A percentile compares a stretch with the other conserved stretches of the same genome.
phyloP scores from a whole-genome alignment of 1,140 invertebrate species.

The Drosophila yakuba region DNA sequence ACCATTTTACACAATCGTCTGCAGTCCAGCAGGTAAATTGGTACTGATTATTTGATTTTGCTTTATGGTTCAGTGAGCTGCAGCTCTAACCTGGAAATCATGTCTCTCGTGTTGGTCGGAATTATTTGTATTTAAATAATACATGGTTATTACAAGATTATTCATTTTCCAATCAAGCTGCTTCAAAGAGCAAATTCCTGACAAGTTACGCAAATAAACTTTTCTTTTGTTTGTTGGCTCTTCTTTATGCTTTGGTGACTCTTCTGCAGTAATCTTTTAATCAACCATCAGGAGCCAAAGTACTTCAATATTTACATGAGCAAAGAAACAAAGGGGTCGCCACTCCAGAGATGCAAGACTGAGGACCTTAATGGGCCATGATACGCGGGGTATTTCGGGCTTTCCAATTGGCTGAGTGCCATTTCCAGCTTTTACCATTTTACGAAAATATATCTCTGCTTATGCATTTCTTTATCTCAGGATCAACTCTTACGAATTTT shows the following conservation, averaged over 20 bases:
- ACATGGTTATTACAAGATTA: no score
- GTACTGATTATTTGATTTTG: constrained; percentile 22
- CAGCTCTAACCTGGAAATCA: not conserved
- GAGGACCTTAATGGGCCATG: constrained; percentile 27
- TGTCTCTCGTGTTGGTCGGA: not conserved
- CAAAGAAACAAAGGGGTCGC: constrained; percentile 2
- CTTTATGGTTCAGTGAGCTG: constrained; percentile 48
- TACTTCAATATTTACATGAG: constrained; percentile 41
- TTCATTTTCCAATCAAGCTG: not conserved
- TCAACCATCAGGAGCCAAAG: constrained; percentile 7
- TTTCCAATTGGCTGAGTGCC: constrained; percentile 43
- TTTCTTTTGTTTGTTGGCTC: not conserved
- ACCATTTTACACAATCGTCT: constrained; percentile 39
- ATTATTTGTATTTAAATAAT: not conserved
- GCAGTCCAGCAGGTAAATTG: constrained; percentile 47
- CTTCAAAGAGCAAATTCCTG: not conserved
- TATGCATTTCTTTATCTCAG: constrained; percentile 9
- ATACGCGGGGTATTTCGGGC: constrained; percentile 2
- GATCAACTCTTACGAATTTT: constrained; percentile 21
- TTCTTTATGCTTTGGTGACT: constrained; percentile 15
- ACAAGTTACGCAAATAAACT: not conserved
- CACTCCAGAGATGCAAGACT: constrained; percentile 27
- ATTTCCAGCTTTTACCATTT: not conserved
- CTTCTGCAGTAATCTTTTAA: constrained; percentile 11
- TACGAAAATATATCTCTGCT: not conserved